A percentile compares a stretch with the other conserved stretches of the same genome.
These are phyloP conservation scores for Aphrophora alni DNA, from an alignment of 2,888 invertebrate genomes.

Conservation along the genomic window DNA sequence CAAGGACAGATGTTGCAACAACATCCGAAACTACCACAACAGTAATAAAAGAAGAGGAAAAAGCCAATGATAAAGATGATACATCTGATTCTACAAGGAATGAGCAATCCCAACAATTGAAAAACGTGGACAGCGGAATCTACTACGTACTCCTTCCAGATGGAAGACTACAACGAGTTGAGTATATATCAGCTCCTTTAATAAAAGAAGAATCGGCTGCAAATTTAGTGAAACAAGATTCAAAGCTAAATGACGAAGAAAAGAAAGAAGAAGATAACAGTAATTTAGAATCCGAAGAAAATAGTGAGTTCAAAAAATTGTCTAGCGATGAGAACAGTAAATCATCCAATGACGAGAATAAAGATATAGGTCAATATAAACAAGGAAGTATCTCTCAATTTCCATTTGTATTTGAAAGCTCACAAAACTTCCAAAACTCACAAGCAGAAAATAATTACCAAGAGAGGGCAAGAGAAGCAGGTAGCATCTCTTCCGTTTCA, in stretches of 20 bases:
- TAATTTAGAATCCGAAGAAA: no score
- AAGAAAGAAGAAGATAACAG: background rate
- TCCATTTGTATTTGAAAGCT: background rate
- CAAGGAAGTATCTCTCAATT: background rate
- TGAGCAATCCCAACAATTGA: conserved; percentile 7
- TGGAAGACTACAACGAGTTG: background rate
- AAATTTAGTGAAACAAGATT: background rate
- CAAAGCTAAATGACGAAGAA: background rate
- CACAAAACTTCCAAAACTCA: background rate
- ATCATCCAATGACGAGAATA: no score
- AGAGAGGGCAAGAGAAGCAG: no score
- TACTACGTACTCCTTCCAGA: background rate
- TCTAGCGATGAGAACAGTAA: no score
- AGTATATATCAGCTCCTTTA: background rate
- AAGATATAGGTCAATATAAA: no score
- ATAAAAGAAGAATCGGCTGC: background rate
- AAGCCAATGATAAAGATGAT: background rate
- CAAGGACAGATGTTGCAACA: background rate
- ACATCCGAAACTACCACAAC: background rate
- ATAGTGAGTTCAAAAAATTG: no score
- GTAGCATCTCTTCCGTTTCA: no score
- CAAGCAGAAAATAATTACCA: background rate
- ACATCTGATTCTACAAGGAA: background rate
- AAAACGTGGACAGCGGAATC: background rate
- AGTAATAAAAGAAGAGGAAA: background rate